Conservation (phyloP, 37 sponge, comb jelly and placozoan species). For the Agelas oroides region DNA sequence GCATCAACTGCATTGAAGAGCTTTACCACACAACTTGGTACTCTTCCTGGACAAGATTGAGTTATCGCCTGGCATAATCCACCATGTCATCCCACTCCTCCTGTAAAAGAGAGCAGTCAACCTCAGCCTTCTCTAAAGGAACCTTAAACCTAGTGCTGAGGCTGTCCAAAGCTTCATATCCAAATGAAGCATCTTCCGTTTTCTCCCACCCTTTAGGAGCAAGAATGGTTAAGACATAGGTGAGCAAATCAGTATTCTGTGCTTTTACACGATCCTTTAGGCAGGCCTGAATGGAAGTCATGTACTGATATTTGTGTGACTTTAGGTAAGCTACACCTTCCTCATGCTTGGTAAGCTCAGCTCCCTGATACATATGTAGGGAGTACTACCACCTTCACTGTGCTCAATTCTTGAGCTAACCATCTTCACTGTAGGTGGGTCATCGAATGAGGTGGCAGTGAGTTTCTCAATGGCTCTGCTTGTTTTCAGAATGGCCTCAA, state of each 20-base stretch:
- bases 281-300: conserved; percentile 27
- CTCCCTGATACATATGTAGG: conserved; percentile 38
- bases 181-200: conserved; percentile 20
- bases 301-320: conserved; percentile 22
- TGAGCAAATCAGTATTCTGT: conserved; percentile 40
- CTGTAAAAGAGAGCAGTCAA: conserved; percentile 1
- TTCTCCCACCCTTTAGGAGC: conserved; percentile 61
- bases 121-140: conserved; percentile 48
- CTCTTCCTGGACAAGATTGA: background rate
- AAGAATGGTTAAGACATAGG: conserved; percentile 34
- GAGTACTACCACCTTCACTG: too few relatives aligned
- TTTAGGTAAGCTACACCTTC: background rate
- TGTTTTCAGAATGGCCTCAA: conserved; percentile 55
- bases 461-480: conserved; percentile 39
- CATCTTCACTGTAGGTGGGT: conserved; percentile 19
- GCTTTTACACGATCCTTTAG: conserved; percentile 19
- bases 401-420: background rate
- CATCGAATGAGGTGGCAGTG: conserved; percentile 11
- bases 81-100: conserved; percentile 74
- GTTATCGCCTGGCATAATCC: conserved; percentile 47
- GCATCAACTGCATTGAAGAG: conserved; percentile 26
- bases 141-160: conserved; percentile 16
- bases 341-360: background rate
- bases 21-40: conserved; percentile 31
- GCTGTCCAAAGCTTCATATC: conserved; percentile 33